Percentiles rank a stretch among this genome's conserved stretches.
Conservation (phyloP, 2,113 vertebrate genomes). For the Tachycineta bicolor region DNA sequence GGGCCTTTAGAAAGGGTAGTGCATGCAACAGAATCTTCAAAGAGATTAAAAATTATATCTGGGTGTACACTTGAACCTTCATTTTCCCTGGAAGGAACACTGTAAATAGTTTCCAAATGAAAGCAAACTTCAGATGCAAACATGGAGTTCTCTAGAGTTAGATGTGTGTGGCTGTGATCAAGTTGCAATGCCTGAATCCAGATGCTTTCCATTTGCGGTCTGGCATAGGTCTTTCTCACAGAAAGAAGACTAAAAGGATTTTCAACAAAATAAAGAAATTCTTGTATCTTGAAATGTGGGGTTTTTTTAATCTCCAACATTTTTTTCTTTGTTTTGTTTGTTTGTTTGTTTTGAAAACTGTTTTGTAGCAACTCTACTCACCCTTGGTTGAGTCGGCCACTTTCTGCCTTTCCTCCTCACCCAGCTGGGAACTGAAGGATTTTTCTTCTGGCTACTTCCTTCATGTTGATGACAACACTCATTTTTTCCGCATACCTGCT, state of each 20-base stretch:
- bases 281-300: not conserved
- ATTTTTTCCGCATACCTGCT: conserved; percentile 17
- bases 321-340: not conserved
- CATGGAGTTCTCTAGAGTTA: not conserved
- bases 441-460: not conserved
- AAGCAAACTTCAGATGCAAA: not conserved
- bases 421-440: not conserved
- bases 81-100: not conserved
- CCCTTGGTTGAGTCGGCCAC: not conserved
- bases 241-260: not conserved
- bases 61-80: not conserved
- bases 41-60: not conserved
- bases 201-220: not conserved
- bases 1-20: not conserved
- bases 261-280: not conserved
- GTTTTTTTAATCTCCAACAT: not conserved
- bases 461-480: not conserved
- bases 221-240: not conserved
- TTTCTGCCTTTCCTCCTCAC: not conserved
- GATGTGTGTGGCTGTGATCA: not conserved
- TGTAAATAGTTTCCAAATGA: not conserved
- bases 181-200: not conserved
- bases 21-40: not conserved
- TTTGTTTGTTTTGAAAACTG: not conserved
- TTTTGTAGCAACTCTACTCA: conserved; percentile 31